Percentiles rank a stretch among this genome's conserved stretches.
These are phyloP conservation scores for Rhagophthalmus giganteus DNA, from an alignment of 2,888 invertebrate species.

Conservation along the genomic window DNA sequence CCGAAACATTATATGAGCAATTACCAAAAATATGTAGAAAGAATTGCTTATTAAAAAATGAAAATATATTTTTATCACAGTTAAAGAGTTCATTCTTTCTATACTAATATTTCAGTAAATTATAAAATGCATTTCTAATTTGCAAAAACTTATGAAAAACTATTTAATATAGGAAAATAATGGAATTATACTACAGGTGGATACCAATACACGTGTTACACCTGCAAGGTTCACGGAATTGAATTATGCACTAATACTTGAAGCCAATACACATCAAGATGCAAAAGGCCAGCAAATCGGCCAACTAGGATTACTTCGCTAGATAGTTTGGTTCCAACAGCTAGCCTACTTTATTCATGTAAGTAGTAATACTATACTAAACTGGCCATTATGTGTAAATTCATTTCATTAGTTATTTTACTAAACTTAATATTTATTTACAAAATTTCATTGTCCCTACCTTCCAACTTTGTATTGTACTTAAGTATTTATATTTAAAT, in stretches of 20 bases:
- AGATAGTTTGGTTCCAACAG: constrained; percentile 55
- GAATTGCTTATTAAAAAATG: constrained; percentile 1
- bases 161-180: no score
- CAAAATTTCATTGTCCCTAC: constrained; percentile 11
- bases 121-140: constrained; percentile 6
- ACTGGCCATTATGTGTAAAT: constrained; percentile 63
- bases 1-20: no score
- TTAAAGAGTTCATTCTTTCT: constrained; percentile 49
- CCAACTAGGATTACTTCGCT: constrained; percentile 47
- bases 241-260: constrained; percentile 52
- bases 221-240: constrained; percentile 53
- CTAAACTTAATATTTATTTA: constrained; percentile 22
- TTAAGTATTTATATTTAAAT: constrained; percentile 20
- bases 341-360: constrained; percentile 44
- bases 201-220: constrained; percentile 42
- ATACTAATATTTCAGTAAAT: constrained; percentile 4
- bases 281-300: constrained; percentile 47
- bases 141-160: constrained; percentile 6
- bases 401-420: constrained; percentile 42
- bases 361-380: constrained; percentile 68
- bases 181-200: no score
- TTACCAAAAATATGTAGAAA: not conserved
- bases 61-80: constrained; percentile 53
- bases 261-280: constrained; percentile 56
- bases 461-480: constrained; percentile 27